These are phyloP conservation scores for Jordanella pulchra DNA, from an alignment of 2,797 vertebrate genomes.

Conservation along the genomic window DNA sequence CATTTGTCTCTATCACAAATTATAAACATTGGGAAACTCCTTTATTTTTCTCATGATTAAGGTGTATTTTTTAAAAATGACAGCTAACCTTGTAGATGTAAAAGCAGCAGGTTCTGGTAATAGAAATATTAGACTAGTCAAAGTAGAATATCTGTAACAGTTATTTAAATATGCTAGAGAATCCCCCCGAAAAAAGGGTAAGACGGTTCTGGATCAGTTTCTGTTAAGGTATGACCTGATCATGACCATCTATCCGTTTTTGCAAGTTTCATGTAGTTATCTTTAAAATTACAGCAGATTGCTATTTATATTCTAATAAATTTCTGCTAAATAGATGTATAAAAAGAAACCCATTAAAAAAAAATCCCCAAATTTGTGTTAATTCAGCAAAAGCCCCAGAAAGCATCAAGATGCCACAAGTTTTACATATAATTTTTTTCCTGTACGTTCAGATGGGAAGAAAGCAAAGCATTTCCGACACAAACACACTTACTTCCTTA, in stretches of 20 bases:
- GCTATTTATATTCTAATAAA: not conserved
- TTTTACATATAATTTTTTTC: not conserved
- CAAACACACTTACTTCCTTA: conserved; percentile 32
- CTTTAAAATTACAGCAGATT: not conserved
- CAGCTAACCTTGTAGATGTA: not conserved
- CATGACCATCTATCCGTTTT: no score
- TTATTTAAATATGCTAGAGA: no score
- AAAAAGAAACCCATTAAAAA: not conserved
- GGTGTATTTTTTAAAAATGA: not conserved
- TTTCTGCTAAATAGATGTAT: not conserved
- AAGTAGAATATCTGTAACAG: not conserved
- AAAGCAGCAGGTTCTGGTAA: not conserved
- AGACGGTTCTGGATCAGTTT: no score
- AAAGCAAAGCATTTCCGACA: not conserved
- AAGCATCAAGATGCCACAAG: not conserved
- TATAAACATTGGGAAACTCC: no score
- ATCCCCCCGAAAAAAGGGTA: no score
- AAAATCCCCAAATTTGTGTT: not conserved
- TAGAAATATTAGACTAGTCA: not conserved
- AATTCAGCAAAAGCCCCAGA: conserved; percentile 8
- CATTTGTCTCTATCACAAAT: no score
- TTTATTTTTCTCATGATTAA: not conserved
- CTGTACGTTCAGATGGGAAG: not conserved
- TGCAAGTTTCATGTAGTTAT: not conserved
- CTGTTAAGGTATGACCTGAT: no score